phyloP scores from a whole-genome alignment of 2,797 vertebrate species.

The Labeo calbasu region DNA sequence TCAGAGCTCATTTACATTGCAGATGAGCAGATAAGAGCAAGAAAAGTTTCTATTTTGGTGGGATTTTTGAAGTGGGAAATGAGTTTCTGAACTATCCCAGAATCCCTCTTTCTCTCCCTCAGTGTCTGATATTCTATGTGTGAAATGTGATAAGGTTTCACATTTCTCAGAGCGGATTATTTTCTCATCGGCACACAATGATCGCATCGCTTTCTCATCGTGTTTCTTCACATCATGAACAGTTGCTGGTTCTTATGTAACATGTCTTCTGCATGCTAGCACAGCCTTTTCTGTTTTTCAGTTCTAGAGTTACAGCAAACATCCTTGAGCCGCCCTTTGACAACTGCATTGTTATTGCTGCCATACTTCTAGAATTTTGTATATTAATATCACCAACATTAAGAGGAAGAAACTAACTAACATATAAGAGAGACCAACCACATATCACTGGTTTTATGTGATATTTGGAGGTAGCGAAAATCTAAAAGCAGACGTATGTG shows the following conservation, averaged over 20 bases:
- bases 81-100: conserved; percentile 36
- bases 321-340: neutral
- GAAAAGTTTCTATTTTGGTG: conserved; percentile 40
- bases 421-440: neutral
- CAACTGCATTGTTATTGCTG: neutral
- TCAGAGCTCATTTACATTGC: conserved; percentile 40
- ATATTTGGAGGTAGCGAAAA: too few relatives aligned
- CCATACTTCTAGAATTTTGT: neutral
- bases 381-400: neutral
- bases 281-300: neutral
- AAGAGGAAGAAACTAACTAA: too few relatives aligned
- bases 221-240: conserved; percentile 52
- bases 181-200: conserved; percentile 17
- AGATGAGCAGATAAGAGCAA: conserved; percentile 47
- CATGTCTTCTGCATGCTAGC: conserved; percentile 21
- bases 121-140: conserved; percentile 6
- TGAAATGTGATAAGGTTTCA: conserved; percentile 21
- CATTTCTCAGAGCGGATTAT: conserved; percentile 20
- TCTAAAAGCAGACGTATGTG: too few relatives aligned
- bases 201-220: conserved; percentile 6
- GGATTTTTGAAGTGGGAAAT: conserved; percentile 27
- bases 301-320: neutral
- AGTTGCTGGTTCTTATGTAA: conserved; percentile 25
- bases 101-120: conserved; percentile 36
- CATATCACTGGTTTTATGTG: too few relatives aligned